Percentiles rank a stretch among this genome's conserved stretches.
These are phyloP conservation scores for Trichogramma dendrolimi DNA, from an alignment of 2,888 invertebrate species.

Conservation along the genomic window DNA sequence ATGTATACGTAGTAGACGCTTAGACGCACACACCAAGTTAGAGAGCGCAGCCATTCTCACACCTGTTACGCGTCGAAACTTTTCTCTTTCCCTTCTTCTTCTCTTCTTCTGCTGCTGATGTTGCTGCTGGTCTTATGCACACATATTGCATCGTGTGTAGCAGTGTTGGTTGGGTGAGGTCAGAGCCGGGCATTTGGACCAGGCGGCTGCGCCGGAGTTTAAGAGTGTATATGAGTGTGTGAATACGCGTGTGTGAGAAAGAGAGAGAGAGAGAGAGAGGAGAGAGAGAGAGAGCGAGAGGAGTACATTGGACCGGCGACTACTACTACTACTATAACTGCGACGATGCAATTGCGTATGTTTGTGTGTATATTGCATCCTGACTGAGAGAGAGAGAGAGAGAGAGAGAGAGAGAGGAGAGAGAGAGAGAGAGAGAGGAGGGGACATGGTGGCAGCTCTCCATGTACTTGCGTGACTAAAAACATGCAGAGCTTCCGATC, in stretches of 20 bases:
- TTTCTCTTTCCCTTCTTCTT: neutral
- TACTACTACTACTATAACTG: too few relatives aligned
- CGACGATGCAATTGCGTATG: too few relatives aligned
- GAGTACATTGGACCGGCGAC: too few relatives aligned
- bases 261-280: neutral
- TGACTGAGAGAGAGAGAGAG: conserved; percentile 19
- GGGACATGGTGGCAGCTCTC: conserved; percentile 22
- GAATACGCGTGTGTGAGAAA: neutral
- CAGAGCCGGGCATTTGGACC: neutral
- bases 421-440: conserved; percentile 14
- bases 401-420: conserved; percentile 27
- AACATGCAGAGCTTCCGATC: conserved; percentile 19
- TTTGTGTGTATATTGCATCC: too few relatives aligned
- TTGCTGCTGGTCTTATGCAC: neutral
- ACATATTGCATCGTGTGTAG: neutral
- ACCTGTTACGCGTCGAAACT: conserved; percentile 27
- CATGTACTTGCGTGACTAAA: conserved; percentile 29
- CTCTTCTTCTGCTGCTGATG: neutral
- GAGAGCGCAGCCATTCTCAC: conserved; percentile 18
- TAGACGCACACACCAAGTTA: neutral
- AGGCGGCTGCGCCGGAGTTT: neutral
- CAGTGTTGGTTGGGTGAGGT: neutral
- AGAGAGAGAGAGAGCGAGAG: too few relatives aligned
- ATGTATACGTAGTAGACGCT: too few relatives aligned
- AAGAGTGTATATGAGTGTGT: neutral